These are phyloP conservation scores for Mallotus villosus DNA, from an alignment of 2,797 vertebrate genomes.

Conservation along the genomic window DNA sequence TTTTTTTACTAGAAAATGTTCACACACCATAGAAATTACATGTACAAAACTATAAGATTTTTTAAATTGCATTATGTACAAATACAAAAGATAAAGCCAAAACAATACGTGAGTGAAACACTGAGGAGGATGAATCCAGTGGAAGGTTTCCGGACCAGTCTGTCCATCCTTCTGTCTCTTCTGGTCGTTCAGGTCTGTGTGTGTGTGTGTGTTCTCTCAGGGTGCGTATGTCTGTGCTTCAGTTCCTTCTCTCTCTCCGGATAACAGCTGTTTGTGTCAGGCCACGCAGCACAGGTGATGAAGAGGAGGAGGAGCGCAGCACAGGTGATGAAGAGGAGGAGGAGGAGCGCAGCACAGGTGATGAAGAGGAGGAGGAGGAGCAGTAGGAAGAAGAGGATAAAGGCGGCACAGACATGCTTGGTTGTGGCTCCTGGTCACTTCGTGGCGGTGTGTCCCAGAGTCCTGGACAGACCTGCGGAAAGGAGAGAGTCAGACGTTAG, in stretches of 20 bases:
- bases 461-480: slow-evolving; percentile 34
- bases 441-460: slow-evolving; percentile 9
- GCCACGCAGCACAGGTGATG: background rate
- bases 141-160: background rate
- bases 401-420: slow-evolving; percentile 24
- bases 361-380: background rate
- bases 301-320: slow-evolving; percentile 6
- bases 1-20: slow-evolving; percentile 75
- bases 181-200: background rate
- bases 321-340: slow-evolving; percentile 1
- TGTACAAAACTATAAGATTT: slow-evolving; percentile 87
- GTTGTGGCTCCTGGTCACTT: slow-evolving; percentile 20
- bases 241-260: background rate
- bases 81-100: slow-evolving; percentile 79
- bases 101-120: slow-evolving; percentile 61
- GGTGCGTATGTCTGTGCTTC: background rate
- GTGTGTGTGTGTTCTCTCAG: slow-evolving; percentile 24
- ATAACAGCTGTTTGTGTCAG: background rate
- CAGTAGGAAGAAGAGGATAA: slow-evolving; percentile 10
- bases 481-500: slow-evolving; percentile 4
- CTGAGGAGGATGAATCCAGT: slow-evolving; percentile 11
- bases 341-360: background rate
- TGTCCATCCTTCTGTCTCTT: background rate
- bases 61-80: slow-evolving; percentile 83
- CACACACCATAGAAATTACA: slow-evolving; percentile 86